Percentiles rank a stretch among this genome's conserved stretches.
These are phyloP conservation scores for Psittacara wagleri DNA, from an alignment of 2,113 vertebrate species.

Conservation along the genomic window DNA sequence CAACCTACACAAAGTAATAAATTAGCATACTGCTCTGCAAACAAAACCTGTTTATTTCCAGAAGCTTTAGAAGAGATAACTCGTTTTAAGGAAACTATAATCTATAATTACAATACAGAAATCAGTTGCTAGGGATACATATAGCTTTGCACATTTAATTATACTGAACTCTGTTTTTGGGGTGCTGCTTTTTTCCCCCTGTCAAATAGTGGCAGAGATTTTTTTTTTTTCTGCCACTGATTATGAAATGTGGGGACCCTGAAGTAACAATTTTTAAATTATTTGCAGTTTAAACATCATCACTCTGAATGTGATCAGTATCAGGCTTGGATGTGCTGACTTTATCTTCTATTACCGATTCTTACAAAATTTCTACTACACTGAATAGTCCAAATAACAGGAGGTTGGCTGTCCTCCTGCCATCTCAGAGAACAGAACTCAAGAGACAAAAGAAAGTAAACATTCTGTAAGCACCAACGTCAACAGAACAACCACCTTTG, in stretches of 20 bases:
- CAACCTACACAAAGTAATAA: background rate
- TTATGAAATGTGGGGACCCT: background rate
- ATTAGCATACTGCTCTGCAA: background rate
- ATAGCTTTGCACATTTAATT: background rate
- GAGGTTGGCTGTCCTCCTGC: background rate
- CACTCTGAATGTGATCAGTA: background rate
- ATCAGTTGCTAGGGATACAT: background rate
- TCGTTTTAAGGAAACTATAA: background rate
- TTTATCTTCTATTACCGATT: background rate
- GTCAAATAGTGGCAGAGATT: background rate
- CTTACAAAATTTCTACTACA: background rate
- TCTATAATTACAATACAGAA: background rate
- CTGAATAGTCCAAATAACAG: background rate
- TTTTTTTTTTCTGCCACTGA: background rate
- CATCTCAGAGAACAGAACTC: background rate
- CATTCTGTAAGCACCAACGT: background rate
- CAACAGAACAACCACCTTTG: background rate
- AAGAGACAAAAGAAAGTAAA: background rate
- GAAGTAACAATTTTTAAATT: background rate
- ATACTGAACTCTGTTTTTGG: accelerated
- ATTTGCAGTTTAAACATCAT: background rate
- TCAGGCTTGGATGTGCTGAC: background rate
- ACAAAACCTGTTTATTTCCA: background rate
- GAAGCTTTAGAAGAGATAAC: background rate
- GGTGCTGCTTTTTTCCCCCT: accelerated